These are phyloP conservation scores for Lepidurus packardi DNA, from an alignment of 1,140 invertebrate genomes.

Conservation along the genomic window DNA sequence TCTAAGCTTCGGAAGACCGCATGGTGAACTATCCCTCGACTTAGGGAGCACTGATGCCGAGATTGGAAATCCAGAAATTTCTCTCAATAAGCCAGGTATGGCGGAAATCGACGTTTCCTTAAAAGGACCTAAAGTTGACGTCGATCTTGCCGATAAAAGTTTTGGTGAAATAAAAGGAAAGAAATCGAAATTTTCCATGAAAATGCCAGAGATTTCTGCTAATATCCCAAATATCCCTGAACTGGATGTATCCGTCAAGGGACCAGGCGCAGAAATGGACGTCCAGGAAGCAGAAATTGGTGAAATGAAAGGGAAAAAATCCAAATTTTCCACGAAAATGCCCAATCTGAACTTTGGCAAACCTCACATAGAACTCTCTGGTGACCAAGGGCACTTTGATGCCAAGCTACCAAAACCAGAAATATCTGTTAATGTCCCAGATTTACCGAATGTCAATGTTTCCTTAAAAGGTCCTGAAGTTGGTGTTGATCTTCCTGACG, in stretches of 20 bases:
- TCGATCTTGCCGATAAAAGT: background rate
- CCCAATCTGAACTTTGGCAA: conserved; percentile 24
- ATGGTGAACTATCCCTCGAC: background rate
- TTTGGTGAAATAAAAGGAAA: conserved; percentile 7
- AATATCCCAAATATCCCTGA: background rate
- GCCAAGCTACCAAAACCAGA: background rate
- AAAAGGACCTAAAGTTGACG: background rate
- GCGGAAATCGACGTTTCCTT: background rate
- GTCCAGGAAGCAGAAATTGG: background rate
- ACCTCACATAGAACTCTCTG: background rate
- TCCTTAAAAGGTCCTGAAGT: conserved; percentile 6
- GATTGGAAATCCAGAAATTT: background rate
- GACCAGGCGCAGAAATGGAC: background rate
- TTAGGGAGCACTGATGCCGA: conserved; percentile 20
- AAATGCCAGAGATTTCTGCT: background rate
- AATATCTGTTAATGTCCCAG: conserved; percentile 9
- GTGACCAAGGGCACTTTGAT: background rate
- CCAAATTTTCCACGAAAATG: conserved; percentile 30
- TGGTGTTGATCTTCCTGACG: background rate
- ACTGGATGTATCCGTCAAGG: background rate
- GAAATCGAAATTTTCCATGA: conserved; percentile 25
- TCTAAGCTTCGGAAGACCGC: conserved; percentile 16
- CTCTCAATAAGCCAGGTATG: background rate
- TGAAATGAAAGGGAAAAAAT: conserved; percentile 25
- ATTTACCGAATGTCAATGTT: background rate